Conservation (phyloP, 2,797 vertebrate species). For the Chrysolophus pictus region DNA sequence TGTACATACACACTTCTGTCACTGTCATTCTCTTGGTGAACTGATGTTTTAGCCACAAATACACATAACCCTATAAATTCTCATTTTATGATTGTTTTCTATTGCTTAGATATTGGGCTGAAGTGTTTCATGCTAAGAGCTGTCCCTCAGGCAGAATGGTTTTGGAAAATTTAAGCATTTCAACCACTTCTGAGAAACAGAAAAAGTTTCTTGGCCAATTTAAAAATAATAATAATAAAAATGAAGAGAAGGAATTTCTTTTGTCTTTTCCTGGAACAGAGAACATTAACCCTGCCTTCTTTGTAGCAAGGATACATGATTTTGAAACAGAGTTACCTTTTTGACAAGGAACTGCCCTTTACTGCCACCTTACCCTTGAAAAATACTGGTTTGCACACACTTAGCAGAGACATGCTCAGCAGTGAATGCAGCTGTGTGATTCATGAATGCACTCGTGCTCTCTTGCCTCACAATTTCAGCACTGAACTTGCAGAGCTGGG, state of each 20-base stretch:
- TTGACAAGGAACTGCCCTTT: background rate
- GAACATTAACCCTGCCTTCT: background rate
- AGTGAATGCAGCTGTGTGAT: background rate
- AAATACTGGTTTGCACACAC: background rate
- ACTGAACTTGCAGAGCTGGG: background rate
- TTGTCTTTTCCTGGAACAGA: background rate
- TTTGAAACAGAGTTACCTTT: background rate
- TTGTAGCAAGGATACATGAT: background rate
- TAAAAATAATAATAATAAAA: background rate
- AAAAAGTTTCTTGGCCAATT: background rate
- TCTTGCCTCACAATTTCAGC: background rate
- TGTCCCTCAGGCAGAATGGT: background rate
- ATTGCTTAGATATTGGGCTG: background rate
- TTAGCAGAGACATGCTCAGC: background rate
- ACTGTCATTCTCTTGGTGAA: background rate
- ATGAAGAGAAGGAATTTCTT: fast-evolving
- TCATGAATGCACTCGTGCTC: background rate
- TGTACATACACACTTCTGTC: background rate
- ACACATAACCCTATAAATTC: background rate
- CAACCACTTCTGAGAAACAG: background rate
- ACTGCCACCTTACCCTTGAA: background rate
- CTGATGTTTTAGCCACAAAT: background rate
- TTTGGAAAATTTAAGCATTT: background rate
- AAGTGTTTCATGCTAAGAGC: fast-evolving
- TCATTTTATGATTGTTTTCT: background rate